These are phyloP conservation scores for Epiblema foenella DNA, from an alignment of 2,888 invertebrate species.

Conservation along the genomic window DNA sequence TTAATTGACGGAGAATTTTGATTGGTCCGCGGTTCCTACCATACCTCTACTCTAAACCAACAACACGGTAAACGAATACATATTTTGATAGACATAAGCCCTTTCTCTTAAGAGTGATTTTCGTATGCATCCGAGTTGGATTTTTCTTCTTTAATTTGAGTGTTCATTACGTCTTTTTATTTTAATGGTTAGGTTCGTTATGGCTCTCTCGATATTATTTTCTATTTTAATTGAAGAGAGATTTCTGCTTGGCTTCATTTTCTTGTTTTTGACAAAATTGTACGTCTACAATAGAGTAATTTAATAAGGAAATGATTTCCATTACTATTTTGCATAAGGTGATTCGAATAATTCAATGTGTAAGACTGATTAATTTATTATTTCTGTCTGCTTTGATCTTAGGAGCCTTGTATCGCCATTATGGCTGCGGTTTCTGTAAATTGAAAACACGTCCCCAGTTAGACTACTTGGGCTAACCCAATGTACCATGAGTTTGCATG, in stretches of 20 bases:
- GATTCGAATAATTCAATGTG: background rate
- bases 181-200: constrained; percentile 83
- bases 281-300: background rate
- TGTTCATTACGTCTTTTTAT: constrained; percentile 82
- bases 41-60: constrained; percentile 59
- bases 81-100: background rate
- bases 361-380: background rate
- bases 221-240: constrained; percentile 73
- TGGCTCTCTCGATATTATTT: constrained; percentile 78
- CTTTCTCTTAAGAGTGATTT: background rate
- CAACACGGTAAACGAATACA: background rate
- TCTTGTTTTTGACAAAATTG: constrained; percentile 52
- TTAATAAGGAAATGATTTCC: background rate
- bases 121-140: constrained; percentile 43
- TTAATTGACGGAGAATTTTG: constrained; percentile 85
- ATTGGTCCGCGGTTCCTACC: constrained; percentile 78
- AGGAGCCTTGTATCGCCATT: too few relatives aligned
- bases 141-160: constrained; percentile 66
- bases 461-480: too few relatives aligned
- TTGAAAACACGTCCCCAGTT: too few relatives aligned
- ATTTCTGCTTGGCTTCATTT: constrained; percentile 61
- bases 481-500: too few relatives aligned
- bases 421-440: too few relatives aligned
- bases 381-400: too few relatives aligned
- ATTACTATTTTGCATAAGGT: background rate